Base-by-base conservation (phyloP, 2,113 vertebrate species). In the Planiliza haematocheilus region DNA sequence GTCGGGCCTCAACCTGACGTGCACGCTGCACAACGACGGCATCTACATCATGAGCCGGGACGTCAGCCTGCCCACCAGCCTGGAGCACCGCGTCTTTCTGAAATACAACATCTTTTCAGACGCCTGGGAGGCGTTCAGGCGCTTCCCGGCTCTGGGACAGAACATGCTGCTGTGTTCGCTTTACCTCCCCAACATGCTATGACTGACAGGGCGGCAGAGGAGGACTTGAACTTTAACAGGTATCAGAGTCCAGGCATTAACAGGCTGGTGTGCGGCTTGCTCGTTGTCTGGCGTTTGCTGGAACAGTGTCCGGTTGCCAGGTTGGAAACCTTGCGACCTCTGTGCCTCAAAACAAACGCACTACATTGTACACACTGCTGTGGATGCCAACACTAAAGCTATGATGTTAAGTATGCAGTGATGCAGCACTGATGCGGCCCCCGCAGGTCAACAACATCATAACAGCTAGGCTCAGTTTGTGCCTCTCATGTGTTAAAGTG, bases 11-110 rank as follows among this genome's bases (percentile, higher is more conserved):
- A 98, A 98, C 89, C 89, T 99, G 90, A 97, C 96, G 4, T 99
- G 97, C 52, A 90, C 97, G 0, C 94, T 99, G 34, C 97, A 99
- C 84, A 98, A 98, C 0, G 97, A 98, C 3, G 97, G 97, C 46
- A 93, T 99, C 86, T 99, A 98, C 91, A 97, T 99, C 78, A 92
- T 98, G 93, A 98, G 95, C 78, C 93, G 97, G 8, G 97, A 97
- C 3, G 93, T 97, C 8, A 94, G 94, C 38, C 89, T 95, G 20
- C 95, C 95, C 51, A 96, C 97, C 71, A 95, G 95, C 89, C 60
- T 95, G 88, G 96, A 97, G 74, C 97, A 96, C 70, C 93, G 96
- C 0, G 96, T 98, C 48, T 97, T 98, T 65, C 94, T 99, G 18
- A 99, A 97, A 76, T 99, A 98, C 75, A 96, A 97, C 79, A 94